These are phyloP conservation scores for Tolmerus cingulatus DNA, from an alignment of 2,888 invertebrate genomes.

Conservation along the genomic window DNA sequence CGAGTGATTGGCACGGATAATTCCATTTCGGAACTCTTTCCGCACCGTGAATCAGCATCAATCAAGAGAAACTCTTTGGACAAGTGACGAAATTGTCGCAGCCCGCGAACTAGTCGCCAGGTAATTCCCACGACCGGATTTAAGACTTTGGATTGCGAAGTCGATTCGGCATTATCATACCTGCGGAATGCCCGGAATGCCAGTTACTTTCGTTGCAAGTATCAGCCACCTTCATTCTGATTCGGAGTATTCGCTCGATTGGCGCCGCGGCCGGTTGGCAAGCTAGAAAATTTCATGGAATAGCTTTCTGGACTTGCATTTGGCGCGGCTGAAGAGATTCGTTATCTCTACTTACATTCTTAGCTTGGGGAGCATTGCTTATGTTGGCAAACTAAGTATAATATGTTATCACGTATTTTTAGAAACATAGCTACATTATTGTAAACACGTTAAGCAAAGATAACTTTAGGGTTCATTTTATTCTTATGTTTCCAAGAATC, in stretches of 20 bases:
- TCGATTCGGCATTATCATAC: background rate
- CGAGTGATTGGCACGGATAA: background rate
- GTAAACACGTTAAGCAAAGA: no score
- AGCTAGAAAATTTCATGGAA: background rate
- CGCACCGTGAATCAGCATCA: background rate
- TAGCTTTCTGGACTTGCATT: background rate
- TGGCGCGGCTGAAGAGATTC: background rate
- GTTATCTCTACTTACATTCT: background rate
- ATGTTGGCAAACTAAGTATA: background rate
- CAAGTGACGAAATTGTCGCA: background rate
- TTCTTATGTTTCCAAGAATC: no score
- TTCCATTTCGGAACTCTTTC: background rate
- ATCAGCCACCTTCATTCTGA: background rate
- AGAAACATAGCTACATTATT: background rate
- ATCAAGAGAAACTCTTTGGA: background rate
- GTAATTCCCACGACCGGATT: conserved; percentile 25
- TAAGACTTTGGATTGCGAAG: background rate
- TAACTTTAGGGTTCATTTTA: no score
- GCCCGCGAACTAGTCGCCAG: background rate
- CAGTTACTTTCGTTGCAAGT: background rate
- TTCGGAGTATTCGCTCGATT: background rate
- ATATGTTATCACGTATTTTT: background rate
- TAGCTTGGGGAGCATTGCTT: background rate
- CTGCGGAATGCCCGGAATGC: conserved; percentile 7
- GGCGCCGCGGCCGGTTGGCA: background rate